These are phyloP conservation scores for Hippolais icterina DNA, from an alignment of 2,113 vertebrate species.

Conservation along the genomic window DNA sequence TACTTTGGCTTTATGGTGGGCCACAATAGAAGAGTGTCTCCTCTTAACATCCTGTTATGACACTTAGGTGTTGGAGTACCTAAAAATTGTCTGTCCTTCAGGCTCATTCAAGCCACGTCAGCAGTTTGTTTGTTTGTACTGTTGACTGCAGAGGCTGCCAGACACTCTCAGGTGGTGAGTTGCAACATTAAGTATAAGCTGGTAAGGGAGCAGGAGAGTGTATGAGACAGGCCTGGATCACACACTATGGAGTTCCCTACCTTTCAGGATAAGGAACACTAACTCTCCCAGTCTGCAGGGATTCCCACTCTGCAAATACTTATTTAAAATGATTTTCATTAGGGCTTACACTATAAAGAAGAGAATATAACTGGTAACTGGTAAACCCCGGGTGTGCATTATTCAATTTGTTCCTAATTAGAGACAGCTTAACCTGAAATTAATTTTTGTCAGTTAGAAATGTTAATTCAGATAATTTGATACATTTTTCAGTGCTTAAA, in stretches of 20 bases:
- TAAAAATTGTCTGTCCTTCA: background rate
- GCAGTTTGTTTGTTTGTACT: background rate
- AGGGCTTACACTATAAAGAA: background rate
- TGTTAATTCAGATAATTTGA: constrained; percentile 49
- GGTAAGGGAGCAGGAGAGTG: background rate
- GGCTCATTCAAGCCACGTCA: background rate
- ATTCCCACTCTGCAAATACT: background rate
- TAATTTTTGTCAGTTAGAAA: constrained; percentile 7
- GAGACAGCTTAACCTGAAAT: constrained; percentile 19
- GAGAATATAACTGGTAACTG: background rate
- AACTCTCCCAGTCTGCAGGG: background rate
- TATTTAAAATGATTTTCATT: background rate
- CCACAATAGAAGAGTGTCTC: background rate
- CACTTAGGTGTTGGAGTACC: background rate
- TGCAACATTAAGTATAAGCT: background rate
- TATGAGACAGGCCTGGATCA: background rate
- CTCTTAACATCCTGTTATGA: background rate
- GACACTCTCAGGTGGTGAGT: no score
- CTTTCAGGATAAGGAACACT: background rate
- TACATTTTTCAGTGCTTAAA: constrained; percentile 16
- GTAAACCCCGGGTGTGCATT: rapidly evolving
- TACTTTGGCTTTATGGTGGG: background rate
- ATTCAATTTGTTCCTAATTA: constrained; percentile 46
- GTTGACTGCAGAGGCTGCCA: background rate
- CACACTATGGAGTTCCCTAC: background rate